Evolutionary conservation across 2,888 invertebrate species (phyloP).

Genomic region (Trichopoda pennipes): DNA sequence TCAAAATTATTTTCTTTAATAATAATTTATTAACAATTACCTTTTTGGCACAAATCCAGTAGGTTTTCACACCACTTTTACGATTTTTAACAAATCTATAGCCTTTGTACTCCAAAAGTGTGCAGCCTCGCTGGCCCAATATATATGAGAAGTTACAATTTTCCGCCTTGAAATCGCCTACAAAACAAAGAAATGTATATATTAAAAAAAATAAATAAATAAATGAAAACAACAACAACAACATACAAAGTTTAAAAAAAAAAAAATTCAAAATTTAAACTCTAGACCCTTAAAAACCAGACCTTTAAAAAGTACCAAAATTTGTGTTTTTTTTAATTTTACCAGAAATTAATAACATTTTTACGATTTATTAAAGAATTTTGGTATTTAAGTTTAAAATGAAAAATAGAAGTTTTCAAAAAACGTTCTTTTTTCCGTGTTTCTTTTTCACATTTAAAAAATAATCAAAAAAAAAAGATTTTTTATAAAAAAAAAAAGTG

Average conservation of each 20-base stretch:
- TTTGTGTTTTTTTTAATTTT: slow-evolving; percentile 6
- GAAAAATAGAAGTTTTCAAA: neutral
- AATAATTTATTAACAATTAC: slow-evolving; percentile 68
- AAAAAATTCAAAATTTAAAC: neutral
- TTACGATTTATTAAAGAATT: slow-evolving; percentile 54
- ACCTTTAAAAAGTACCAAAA: slow-evolving; percentile 26
- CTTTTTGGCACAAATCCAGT: slow-evolving; percentile 81
- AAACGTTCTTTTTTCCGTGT: neutral
- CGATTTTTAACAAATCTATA: slow-evolving; percentile 80
- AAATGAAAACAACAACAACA: neutral
- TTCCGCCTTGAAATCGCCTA: slow-evolving; percentile 45
- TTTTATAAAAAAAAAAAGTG: neutral
- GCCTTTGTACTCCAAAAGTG: slow-evolving; percentile 77
- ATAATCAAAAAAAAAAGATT: slow-evolving; percentile 11
- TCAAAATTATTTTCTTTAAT: too few relatives aligned
- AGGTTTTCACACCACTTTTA: slow-evolving; percentile 79
- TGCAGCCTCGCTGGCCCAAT: slow-evolving; percentile 79
- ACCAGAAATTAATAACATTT: slow-evolving; percentile 47
- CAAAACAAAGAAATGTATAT: slow-evolving; percentile 45
- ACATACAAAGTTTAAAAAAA: neutral
- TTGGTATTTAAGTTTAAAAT: slow-evolving; percentile 23
- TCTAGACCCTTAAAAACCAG: slow-evolving; percentile 22
- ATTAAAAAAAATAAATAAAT: slow-evolving; percentile 40
- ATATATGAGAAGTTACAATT: slow-evolving; percentile 70
- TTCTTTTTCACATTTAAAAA: slow-evolving; percentile 16